A percentile compares a stretch with the other conserved stretches of the same genome.
These are phyloP conservation scores for Lynx canadensis DNA, from an alignment of 2,113 vertebrate species.

Conservation along the genomic window DNA sequence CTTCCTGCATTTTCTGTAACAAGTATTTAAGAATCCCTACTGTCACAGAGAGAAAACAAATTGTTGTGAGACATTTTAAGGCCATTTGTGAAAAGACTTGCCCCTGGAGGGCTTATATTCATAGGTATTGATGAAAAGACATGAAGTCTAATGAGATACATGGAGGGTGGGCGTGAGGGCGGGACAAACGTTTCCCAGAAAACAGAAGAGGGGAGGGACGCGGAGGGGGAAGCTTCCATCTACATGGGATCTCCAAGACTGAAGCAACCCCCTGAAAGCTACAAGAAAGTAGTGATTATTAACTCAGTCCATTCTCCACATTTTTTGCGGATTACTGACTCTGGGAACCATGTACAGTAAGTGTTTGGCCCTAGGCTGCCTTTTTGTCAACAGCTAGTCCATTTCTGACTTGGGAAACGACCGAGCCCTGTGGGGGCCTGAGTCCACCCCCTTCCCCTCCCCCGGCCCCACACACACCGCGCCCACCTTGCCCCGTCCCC, in stretches of 20 bases:
- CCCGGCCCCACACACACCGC: rapidly evolving
- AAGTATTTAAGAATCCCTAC: neutral
- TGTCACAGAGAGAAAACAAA: neutral
- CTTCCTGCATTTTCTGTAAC: neutral
- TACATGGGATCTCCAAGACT: neutral
- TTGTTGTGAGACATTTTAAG: slow-evolving; percentile 3
- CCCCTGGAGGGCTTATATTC: neutral
- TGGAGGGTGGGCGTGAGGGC: neutral
- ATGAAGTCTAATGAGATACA: neutral
- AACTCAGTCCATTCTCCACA: neutral
- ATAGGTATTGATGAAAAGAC: neutral
- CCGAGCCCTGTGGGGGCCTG: rapidly evolving
- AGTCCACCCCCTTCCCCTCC: neutral
- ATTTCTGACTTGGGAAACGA: neutral
- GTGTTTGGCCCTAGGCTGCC: neutral
- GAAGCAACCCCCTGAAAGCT: neutral
- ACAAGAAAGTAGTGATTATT: slow-evolving; percentile 39
- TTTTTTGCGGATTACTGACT: slow-evolving; percentile 5
- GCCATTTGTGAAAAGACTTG: neutral
- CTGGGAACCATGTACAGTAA: neutral
- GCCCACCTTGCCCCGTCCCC: neutral
- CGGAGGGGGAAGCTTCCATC: neutral
- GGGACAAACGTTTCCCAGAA: neutral
- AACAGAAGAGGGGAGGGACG: neutral
- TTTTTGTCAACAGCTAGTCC: neutral